A percentile compares a stretch with the other conserved stretches of the same genome.
Evolutionary conservation across 2,888 invertebrate species (phyloP).

Genomic region (Seira ritae): DNA sequence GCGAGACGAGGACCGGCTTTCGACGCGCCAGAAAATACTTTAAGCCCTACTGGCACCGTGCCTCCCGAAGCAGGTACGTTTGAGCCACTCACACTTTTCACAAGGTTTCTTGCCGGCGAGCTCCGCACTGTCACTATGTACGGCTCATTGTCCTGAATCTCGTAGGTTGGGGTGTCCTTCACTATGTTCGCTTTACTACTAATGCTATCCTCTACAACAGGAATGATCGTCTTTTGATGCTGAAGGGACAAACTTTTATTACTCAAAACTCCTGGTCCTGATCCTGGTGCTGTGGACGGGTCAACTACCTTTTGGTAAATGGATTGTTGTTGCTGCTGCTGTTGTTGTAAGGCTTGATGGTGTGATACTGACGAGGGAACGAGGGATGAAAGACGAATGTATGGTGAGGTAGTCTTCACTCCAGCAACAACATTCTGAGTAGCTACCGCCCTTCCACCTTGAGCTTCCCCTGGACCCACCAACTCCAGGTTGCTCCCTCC

Average conservation of each 20-base stretch:
- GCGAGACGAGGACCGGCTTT: constrained; percentile 72
- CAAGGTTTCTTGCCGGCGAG: constrained; percentile 69
- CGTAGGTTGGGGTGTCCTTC: constrained; percentile 50
- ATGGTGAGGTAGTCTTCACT: constrained; percentile 31
- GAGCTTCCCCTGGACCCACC: constrained; percentile 52
- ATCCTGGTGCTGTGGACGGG: constrained; percentile 36
- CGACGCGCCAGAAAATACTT: constrained; percentile 55
- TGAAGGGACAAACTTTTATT: constrained; percentile 35
- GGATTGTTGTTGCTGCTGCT: constrained; percentile 51
- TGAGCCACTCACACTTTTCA: constrained; percentile 69
- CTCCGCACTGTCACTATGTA: constrained; percentile 71
- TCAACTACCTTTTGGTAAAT: constrained; percentile 63
- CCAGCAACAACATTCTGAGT: constrained; percentile 12
- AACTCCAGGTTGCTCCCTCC: constrained; percentile 62
- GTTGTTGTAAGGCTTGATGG: constrained; percentile 29
- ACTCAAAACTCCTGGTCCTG: constrained; percentile 33
- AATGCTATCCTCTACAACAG: constrained; percentile 35
- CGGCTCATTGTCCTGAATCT: constrained; percentile 68
- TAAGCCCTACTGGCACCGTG: constrained; percentile 46
- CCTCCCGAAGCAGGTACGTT: constrained; percentile 49
- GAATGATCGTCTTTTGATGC: constrained; percentile 28
- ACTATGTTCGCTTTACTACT: constrained; percentile 30
- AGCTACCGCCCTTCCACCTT: constrained; percentile 52
- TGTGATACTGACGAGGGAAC: constrained; percentile 35
- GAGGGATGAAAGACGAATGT: constrained; percentile 61